A percentile compares a stretch with the other conserved stretches of the same genome.
Conservation (phyloP, 2,113 vertebrate genomes). For the Sterrhoptilus dennistouni region DNA sequence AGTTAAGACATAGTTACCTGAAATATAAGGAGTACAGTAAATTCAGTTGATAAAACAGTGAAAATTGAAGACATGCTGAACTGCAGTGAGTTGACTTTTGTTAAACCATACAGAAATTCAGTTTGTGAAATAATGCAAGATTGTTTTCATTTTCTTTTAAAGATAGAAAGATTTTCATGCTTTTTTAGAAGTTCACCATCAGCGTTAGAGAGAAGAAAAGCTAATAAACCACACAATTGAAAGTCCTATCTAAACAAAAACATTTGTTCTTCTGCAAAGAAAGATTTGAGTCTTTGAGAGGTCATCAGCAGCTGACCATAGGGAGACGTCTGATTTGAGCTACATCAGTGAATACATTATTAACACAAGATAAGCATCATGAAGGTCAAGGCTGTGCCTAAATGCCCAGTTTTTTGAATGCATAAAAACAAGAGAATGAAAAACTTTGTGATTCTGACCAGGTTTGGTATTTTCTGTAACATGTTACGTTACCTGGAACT, state of each 20-base stretch:
- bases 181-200: background rate
- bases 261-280: background rate
- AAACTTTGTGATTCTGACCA: background rate
- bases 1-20: background rate
- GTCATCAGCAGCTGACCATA: background rate
- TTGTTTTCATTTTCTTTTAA: background rate
- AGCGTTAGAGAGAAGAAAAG: background rate
- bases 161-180: background rate
- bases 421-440: background rate
- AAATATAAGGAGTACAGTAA: background rate
- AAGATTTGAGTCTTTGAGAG: background rate
- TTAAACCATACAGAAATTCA: background rate
- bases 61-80: background rate
- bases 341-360: background rate
- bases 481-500: background rate
- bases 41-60: background rate
- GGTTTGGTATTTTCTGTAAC: background rate
- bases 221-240: background rate
- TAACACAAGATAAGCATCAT: background rate
- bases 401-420: background rate
- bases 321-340: background rate
- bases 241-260: background rate
- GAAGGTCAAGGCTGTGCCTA: background rate
- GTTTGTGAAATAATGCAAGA: background rate
- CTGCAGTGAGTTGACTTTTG: background rate